Evolutionary conservation across 1,140 invertebrate species (phyloP).

Genomic region (Popillia japonica): DNA sequence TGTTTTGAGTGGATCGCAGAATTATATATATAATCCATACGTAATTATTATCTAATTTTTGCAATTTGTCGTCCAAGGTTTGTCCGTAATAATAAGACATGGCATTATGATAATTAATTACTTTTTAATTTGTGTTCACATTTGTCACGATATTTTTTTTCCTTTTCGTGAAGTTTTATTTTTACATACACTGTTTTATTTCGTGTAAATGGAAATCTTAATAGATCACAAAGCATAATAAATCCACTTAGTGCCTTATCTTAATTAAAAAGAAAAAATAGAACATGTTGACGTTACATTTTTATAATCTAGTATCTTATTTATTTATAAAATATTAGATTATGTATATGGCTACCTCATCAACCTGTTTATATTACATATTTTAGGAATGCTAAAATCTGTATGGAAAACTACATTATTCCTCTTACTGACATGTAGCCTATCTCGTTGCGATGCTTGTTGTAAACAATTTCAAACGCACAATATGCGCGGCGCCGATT

Average conservation of each 20-base stretch:
- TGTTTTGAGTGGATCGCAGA: too few relatives aligned
- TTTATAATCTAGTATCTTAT: conserved; percentile 37
- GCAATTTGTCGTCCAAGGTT: neutral
- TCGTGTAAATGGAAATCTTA: too few relatives aligned
- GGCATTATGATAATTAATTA: neutral
- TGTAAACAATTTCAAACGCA: conserved; percentile 46
- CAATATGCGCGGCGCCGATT: conserved; percentile 51
- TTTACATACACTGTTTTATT: too few relatives aligned
- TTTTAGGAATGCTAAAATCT: neutral
- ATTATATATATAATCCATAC: too few relatives aligned
- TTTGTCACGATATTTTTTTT: neutral
- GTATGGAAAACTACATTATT: conserved; percentile 36
- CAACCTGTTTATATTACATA: conserved; percentile 36
- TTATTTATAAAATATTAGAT: too few relatives aligned
- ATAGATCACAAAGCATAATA: too few relatives aligned
- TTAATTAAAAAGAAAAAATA: conserved; percentile 8
- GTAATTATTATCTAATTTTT: conserved; percentile 30
- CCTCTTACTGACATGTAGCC: conserved; percentile 31
- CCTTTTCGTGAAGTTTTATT: too few relatives aligned
- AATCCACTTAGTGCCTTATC: too few relatives aligned
- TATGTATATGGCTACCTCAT: too few relatives aligned
- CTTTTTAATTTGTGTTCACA: neutral
- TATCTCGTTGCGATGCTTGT: conserved; percentile 36
- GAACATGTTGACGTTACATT: conserved; percentile 24
- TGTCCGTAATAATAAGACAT: neutral